Base-by-base conservation (phyloP, 1,140 invertebrate genomes). In the Tetragonula clypearis region DNA sequence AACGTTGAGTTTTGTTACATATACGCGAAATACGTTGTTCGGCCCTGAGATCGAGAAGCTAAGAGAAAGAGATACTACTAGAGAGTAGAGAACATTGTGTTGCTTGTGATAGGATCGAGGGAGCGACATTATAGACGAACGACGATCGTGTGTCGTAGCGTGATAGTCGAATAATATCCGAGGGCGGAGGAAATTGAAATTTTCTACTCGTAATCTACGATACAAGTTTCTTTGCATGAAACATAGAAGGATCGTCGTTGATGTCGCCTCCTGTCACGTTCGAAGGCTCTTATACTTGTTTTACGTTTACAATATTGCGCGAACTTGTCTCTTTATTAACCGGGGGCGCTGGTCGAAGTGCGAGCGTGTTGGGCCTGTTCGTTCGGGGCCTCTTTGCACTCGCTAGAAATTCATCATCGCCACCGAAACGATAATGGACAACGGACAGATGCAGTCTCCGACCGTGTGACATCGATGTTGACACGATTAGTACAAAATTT, bases 91-190 rank as follows among this genome's bases (percentile, higher is more conserved):
- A 11, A 68, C 5, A 77, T 30, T 79, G 79, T 73, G n/a, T 78
- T 84, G 82, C 82, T 84, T 84, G 82, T 56, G 82, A 84, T 84
- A 84, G 82, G 82, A 65, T 62, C 41, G 68, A 73, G 82, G 14
- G 68, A 55, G 56, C 77, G 82, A 62, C 68, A 84, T 84, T 84
- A 53, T 49, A 41, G 35, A 41, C 56, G 73, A 30, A 76, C 26
- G 60, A 62, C 23, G 60, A 49, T 6, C 6, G 8, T 8, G 6
- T 8, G 5, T 49, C 6, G 41, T 60, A 60, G 58, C 58, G 21
- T 41, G 41, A 49, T 8, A 8, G 0, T 8, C 41, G 8, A 49
- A 30, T 17, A 66, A 11, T 35, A 6, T 1, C 12, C 19, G 11
- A 0, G 26, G 2, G 12, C 30, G 30, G 30, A 30, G 21, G 26